A percentile compares a stretch with the other conserved stretches of the same genome.
Conservation (phyloP, 64 coral and sea anemone genomes). For the Anthopleura sola region DNA sequence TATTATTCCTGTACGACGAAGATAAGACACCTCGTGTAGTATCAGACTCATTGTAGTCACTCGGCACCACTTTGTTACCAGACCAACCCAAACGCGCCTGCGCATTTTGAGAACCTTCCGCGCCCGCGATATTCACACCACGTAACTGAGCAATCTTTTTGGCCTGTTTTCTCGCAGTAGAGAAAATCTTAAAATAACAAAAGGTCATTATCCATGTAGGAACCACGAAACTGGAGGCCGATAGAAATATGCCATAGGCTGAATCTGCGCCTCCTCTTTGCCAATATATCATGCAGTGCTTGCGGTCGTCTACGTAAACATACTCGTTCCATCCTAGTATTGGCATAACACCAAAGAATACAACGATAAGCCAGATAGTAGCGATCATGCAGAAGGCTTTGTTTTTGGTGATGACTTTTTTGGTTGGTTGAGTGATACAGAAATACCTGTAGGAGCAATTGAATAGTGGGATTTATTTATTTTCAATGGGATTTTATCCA, state of each 20-base stretch:
- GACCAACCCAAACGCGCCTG: neutral
- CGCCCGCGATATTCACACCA: neutral
- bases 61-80: neutral
- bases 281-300: slow-evolving; percentile 27
- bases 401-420: slow-evolving; percentile 8
- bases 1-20: neutral
- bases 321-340: slow-evolving; percentile 20
- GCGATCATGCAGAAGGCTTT: slow-evolving; percentile 10
- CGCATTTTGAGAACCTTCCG: neutral
- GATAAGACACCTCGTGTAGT: neutral
- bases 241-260: slow-evolving; percentile 3
- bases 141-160: neutral
- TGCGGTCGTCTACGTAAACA: slow-evolving; percentile 10
- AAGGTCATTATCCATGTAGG: slow-evolving; percentile 24
- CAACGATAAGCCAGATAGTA: slow-evolving; percentile 2
- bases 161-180: neutral
- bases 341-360: neutral
- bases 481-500: too few relatives aligned
- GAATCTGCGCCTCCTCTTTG: slow-evolving; percentile 7
- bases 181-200: slow-evolving; percentile 26
- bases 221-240: neutral
- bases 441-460: neutral
- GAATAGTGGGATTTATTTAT: neutral
- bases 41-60: neutral
- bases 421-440: slow-evolving; percentile 21